These are phyloP conservation scores for Microchrysa polita DNA, from an alignment of 2,888 invertebrate species.

Conservation along the genomic window DNA sequence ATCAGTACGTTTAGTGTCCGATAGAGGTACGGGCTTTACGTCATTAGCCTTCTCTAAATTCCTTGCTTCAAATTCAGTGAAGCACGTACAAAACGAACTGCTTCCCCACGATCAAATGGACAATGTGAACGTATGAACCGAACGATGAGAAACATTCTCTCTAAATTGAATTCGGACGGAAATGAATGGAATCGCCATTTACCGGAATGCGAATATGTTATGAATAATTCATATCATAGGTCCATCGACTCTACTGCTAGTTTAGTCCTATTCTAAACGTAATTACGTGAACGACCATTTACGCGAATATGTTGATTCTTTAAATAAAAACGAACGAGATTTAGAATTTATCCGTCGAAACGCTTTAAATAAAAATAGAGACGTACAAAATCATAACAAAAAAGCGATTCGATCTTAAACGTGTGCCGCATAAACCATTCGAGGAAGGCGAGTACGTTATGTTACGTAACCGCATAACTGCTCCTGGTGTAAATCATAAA, in stretches of 20 bases:
- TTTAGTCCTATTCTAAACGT: neutral
- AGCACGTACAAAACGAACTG: neutral
- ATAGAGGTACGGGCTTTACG: conserved; percentile 52
- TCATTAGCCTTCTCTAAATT: conserved; percentile 49
- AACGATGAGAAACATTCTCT: neutral
- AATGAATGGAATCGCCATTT: neutral
- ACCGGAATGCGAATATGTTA: neutral
- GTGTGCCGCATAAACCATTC: conserved; percentile 37
- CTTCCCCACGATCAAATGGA: too few relatives aligned
- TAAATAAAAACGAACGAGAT: neutral
- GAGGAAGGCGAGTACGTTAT: neutral
- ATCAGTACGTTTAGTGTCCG: conserved; percentile 49
- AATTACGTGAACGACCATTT: neutral
- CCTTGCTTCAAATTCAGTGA: neutral
- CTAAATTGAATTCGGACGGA: neutral
- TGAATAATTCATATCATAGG: conserved; percentile 3
- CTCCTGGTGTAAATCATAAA: neutral
- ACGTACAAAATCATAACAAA: neutral
- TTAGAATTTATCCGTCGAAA: neutral
- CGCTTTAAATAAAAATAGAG: neutral
- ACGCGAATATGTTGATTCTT: neutral
- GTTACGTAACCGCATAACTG: neutral
- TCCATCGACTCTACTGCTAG: neutral
- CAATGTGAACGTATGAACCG: neutral
- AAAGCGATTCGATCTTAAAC: neutral